A percentile compares a stretch with the other conserved stretches of the same genome.
Evolutionary conservation across 2,888 invertebrate species (phyloP).

Genomic region (Vandiemenella viatica): DNA sequence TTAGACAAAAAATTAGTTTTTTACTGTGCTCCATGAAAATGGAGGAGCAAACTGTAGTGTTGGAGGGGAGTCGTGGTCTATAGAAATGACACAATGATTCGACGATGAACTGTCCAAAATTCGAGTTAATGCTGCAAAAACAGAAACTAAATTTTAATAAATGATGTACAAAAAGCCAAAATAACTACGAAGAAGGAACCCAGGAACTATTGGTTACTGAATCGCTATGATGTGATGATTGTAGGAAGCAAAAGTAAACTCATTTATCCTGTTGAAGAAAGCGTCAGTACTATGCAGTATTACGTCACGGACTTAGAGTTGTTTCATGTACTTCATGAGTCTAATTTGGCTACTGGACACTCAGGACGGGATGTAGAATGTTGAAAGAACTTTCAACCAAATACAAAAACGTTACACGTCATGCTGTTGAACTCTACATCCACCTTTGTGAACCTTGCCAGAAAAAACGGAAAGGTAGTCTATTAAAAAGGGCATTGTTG

Average conservation of each 20-base stretch:
- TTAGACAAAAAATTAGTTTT: not conserved
- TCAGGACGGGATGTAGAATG: too few relatives aligned
- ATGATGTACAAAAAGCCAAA: slow-evolving; percentile 2
- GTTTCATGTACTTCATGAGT: not conserved
- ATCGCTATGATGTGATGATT: not conserved
- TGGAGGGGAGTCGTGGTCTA: too few relatives aligned
- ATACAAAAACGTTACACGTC: too few relatives aligned
- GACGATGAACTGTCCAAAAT: not conserved
- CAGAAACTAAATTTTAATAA: not conserved
- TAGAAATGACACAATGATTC: not conserved
- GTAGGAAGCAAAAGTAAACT: not conserved
- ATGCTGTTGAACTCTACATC: too few relatives aligned
- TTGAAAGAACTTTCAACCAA: too few relatives aligned
- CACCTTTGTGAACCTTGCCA: not conserved
- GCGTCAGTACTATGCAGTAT: not conserved
- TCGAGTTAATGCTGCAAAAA: not conserved
- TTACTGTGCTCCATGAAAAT: too few relatives aligned
- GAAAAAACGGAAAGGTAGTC: too few relatives aligned
- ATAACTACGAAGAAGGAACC: slow-evolving; percentile 1
- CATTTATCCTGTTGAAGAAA: slow-evolving; percentile 2
- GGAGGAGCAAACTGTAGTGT: too few relatives aligned
- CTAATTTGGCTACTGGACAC: not conserved
- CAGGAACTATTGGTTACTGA: slow-evolving; percentile 1
- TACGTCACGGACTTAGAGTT: not conserved
- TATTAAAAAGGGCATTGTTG: not conserved